A percentile compares a stretch with the other conserved stretches of the same genome.
Evolutionary conservation across 2,888 invertebrate species (phyloP).

Genomic region (Exephanes ischioxanthus): DNA sequence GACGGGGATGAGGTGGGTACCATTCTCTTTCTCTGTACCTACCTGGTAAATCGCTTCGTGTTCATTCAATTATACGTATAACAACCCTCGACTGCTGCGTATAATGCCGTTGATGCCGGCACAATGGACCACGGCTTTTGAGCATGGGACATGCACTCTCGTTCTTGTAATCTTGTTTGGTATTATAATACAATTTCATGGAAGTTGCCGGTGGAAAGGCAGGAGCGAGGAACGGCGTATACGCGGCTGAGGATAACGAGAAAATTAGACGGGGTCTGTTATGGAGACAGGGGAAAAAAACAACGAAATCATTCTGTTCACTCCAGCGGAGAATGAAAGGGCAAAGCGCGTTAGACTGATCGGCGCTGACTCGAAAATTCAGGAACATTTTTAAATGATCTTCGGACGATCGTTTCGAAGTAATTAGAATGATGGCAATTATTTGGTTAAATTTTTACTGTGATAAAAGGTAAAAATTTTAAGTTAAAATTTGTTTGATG

Average conservation of each 20-base stretch:
- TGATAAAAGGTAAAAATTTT: background rate
- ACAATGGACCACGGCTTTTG: conserved; percentile 22
- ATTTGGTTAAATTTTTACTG: background rate
- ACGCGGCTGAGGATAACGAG: conserved; percentile 17
- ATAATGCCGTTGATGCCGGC: conserved; percentile 22
- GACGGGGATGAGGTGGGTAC: background rate
- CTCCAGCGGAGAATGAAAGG: background rate
- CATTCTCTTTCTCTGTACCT: background rate
- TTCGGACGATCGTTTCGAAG: background rate
- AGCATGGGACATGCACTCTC: conserved; percentile 23
- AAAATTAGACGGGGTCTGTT: conserved; percentile 32
- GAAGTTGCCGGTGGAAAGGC: conserved; percentile 25
- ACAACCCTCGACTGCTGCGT: conserved; percentile 31
- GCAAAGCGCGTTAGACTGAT: background rate
- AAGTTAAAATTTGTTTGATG: background rate
- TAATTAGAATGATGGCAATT: background rate
- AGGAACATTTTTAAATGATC: background rate
- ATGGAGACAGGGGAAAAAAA: background rate
- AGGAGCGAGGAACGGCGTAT: conserved; percentile 18
- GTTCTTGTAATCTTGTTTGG: conserved; percentile 39
- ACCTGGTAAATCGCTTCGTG: conserved; percentile 47
- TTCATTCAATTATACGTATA: conserved; percentile 53
- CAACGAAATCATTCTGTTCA: background rate
- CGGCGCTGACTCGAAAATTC: background rate
- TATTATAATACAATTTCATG: conserved; percentile 41